A percentile compares a stretch with the other conserved stretches of the same genome.
Evolutionary conservation across 2,113 vertebrate genomes (phyloP).

Genomic region (Neogobius melanostomus): DNA sequence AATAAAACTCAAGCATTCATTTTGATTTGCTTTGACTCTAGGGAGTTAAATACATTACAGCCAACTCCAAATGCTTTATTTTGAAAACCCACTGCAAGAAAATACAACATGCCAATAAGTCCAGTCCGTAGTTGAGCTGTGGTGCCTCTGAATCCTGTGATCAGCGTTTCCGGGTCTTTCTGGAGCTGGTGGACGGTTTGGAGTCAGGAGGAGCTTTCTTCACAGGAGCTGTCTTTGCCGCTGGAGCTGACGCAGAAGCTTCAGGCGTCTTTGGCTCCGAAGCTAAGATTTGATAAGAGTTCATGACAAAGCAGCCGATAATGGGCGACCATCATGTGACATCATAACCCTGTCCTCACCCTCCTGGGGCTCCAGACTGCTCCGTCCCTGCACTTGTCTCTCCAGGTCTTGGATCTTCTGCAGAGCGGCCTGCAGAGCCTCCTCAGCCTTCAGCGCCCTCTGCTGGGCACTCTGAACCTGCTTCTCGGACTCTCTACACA

Average conservation of each 20-base stretch:
- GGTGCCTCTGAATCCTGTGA: neutral
- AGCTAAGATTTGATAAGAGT: neutral
- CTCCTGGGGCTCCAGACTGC: constrained; percentile 37
- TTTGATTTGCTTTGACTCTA: too few species aligned
- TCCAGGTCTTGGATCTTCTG: constrained; percentile 81
- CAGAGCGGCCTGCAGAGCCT: constrained; percentile 79
- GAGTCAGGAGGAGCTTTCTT: constrained; percentile 39
- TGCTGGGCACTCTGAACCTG: constrained; percentile 75
- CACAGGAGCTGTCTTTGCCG: neutral
- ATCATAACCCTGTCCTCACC: constrained; percentile 5
- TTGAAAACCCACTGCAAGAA: too few species aligned
- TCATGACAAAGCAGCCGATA: too few species aligned
- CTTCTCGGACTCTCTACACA: constrained; percentile 64
- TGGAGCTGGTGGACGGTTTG: constrained; percentile 50
- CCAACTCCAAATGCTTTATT: too few species aligned
- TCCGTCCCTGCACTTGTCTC: constrained; percentile 52
- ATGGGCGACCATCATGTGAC: too few species aligned
- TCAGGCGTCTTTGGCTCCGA: neutral
- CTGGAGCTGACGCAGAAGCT: neutral
- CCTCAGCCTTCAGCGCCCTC: constrained; percentile 75
- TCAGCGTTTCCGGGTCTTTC: constrained; percentile 63
- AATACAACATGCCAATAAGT: too few species aligned
- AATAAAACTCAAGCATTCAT: too few species aligned
- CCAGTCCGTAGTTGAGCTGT: neutral
- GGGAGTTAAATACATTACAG: too few species aligned